Evolutionary conservation across 2,113 vertebrate genomes (phyloP).

Genomic region (Mirza zaza): DNA sequence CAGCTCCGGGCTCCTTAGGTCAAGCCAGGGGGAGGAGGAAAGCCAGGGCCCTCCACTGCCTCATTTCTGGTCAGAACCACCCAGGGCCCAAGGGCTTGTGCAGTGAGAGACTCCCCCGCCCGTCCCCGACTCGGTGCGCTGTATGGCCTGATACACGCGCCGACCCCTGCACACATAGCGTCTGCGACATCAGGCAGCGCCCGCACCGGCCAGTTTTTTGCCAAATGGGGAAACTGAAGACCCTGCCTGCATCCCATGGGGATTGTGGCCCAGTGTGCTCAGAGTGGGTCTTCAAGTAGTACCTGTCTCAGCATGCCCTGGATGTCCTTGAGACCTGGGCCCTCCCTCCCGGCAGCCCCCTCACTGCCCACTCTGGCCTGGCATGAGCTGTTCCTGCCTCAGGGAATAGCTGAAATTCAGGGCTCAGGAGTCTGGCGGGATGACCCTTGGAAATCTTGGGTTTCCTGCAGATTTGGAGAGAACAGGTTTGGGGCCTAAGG

Average conservation of each 20-base stretch:
- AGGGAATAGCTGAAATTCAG: not conserved
- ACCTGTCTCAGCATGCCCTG: not conserved
- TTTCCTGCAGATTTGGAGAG: not conserved
- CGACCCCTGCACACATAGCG: not conserved
- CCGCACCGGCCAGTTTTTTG: not conserved
- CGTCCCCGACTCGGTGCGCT: not conserved
- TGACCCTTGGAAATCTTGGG: not conserved
- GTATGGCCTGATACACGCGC: rapidly evolving
- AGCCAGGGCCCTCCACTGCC: not conserved
- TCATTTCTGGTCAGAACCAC: not conserved
- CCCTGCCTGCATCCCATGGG: not conserved
- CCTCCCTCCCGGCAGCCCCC: not conserved
- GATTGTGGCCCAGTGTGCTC: not conserved
- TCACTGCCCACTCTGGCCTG: not conserved
- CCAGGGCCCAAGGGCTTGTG: not conserved
- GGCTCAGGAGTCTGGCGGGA: not conserved
- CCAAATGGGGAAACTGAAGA: not conserved
- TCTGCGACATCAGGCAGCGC: not conserved
- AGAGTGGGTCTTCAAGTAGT: not conserved
- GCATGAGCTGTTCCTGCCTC: not conserved
- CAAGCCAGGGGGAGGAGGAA: not conserved
- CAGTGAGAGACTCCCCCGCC: not conserved
- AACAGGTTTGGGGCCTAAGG: not conserved
- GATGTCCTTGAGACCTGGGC: not conserved
- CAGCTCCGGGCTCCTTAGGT: not conserved